Conservation (phyloP, 37 sponge, comb jelly and placozoan genomes). For the Beroe ovata region DNA sequence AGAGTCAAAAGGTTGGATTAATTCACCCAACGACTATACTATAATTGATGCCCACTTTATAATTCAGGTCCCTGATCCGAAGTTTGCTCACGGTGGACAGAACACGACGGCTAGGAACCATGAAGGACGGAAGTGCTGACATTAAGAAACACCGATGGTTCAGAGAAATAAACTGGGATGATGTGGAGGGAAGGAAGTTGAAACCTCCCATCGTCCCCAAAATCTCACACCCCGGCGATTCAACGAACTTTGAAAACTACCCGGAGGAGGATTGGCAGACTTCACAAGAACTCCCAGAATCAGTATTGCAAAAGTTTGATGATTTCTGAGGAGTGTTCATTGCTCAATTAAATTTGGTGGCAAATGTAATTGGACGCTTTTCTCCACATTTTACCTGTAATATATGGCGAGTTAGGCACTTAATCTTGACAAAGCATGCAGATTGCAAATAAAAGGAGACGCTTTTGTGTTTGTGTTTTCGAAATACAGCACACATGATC, state of each 20-base stretch:
- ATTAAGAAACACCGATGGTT: conserved; percentile 93
- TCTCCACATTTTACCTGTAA: too few relatives aligned
- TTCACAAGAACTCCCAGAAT: conserved; percentile 74
- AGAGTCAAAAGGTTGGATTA: too few relatives aligned
- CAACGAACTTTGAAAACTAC: conserved; percentile 87
- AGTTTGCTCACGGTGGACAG: conserved; percentile 78
- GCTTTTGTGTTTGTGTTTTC: too few relatives aligned
- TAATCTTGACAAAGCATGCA: too few relatives aligned
- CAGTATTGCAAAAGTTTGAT: conserved; percentile 28
- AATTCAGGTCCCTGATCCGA: conserved; percentile 82
- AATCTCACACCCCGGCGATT: conserved; percentile 85
- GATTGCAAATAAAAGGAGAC: too few relatives aligned
- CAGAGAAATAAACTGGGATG: conserved; percentile 83
- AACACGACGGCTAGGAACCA: conserved; percentile 80
- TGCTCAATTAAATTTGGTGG: too few relatives aligned
- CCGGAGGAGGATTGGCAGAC: conserved; percentile 91
- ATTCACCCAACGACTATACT: too few relatives aligned
- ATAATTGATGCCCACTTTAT: neutral
- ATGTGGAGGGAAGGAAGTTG: conserved; percentile 75
- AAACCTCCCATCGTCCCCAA: conserved; percentile 83
- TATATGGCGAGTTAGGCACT: too few relatives aligned
- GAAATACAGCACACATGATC: too few relatives aligned
- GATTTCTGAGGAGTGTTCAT: conserved; percentile 57
- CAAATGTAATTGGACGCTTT: too few relatives aligned
- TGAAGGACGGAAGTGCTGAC: conserved; percentile 88